These are phyloP conservation scores for Hafferia zeledoni DNA, from an alignment of 2,797 vertebrate genomes.

Conservation along the genomic window DNA sequence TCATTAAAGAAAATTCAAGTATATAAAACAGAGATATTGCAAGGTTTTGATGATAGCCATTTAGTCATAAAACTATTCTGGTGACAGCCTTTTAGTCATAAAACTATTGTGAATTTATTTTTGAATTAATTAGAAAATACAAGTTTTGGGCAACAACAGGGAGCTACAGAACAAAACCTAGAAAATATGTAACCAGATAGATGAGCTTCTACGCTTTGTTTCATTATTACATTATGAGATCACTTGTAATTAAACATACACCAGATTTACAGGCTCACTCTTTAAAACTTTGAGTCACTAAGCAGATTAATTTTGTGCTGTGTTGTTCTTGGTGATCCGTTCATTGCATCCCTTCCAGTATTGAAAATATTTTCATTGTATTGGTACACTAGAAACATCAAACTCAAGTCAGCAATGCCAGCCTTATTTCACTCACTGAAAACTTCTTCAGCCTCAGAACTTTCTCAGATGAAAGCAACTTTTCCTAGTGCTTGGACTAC, in stretches of 20 bases:
- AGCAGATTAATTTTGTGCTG: background rate
- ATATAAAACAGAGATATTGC: background rate
- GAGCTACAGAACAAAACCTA: background rate
- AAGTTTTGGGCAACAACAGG: background rate
- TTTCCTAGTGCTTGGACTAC: background rate
- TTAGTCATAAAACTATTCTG: background rate
- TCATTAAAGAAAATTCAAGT: background rate
- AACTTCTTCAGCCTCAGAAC: background rate
- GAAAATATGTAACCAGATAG: background rate
- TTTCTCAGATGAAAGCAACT: too few species aligned
- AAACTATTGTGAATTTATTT: background rate
- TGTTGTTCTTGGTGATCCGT: background rate
- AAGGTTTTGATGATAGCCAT: background rate
- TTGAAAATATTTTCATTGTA: background rate
- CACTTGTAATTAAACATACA: background rate
- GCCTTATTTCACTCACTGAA: background rate
- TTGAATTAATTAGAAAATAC: background rate
- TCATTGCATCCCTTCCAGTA: background rate
- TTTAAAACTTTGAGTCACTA: background rate
- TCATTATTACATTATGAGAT: background rate
- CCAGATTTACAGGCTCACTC: background rate
- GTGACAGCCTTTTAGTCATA: background rate
- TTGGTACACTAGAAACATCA: background rate
- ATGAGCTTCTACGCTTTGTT: background rate
- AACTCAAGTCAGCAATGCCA: background rate